Evolutionary conservation across 2,113 vertebrate species (phyloP), one percentile per base, ranked within the genome.

Genomic region (Crotalus tigris): DNA sequence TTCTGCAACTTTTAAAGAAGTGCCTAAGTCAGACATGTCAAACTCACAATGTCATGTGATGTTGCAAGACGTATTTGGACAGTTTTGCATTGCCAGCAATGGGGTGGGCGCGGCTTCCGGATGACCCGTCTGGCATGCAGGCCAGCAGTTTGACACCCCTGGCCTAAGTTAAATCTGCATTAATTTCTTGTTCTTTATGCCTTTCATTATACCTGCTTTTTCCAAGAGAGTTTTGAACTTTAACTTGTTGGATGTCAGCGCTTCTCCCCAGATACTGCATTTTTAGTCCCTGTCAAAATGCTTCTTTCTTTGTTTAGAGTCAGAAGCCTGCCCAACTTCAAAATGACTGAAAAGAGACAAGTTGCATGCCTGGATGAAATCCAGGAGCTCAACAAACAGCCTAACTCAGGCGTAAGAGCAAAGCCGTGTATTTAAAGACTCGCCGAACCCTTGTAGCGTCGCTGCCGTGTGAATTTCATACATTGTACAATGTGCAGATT

Each of bases 211-310:
- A 90, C 24, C 24, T 59, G 6, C 0, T 5, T 93, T 96, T 95
- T 94, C 92, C 89, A 53, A 1, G 17, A 85, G 1, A 88, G 51
- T 88, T 94, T 10, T 0, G 61, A 94, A 33, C 11, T 64, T 17
- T 92, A 85, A 91, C 95, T 93, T 94, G 24, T 93, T 86, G 93
- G 87, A 39, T 81, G 69, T 29, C 85, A 90, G 94, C 39, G 11
- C 91, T 91, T 87, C 64, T 49, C 5, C 23, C 0, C 75, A 93
- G 90, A 91, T 57, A 90, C 0, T 91, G 49, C 93, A 90, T 95
- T 95, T 96, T 96, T 91, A 87, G 86, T 93, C 94, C 51, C 39
- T 88, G 90, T 91, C 19, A n/a, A 88, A 33, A n/a, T 39, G 23
- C 5, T 33, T 88, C 9, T 46, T 51, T 51, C 11, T 44, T 81